These are phyloP conservation scores for Chiloscyllium plagiosum DNA, from an alignment of 2,113 vertebrate genomes.

Conservation along the genomic window DNA sequence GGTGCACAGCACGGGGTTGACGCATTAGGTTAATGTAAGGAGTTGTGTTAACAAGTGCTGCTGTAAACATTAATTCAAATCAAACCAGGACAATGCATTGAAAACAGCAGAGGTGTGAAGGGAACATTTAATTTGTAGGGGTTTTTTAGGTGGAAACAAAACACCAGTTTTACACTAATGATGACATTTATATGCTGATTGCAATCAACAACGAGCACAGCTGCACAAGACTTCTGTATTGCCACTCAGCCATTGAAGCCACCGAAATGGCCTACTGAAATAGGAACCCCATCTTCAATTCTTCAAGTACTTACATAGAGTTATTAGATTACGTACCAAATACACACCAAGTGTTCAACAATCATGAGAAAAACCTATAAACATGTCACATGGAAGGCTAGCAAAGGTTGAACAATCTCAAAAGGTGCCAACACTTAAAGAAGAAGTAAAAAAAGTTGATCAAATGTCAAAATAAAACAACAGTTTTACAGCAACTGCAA, in stretches of 20 bases:
- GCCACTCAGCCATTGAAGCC: neutral
- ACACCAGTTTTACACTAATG: neutral
- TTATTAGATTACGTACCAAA: neutral
- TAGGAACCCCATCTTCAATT: neutral
- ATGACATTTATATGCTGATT: neutral
- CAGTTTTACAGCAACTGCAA: neutral
- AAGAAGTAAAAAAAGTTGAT: neutral
- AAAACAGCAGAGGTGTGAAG: neutral
- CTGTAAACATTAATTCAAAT: conserved; percentile 6
- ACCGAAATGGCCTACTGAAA: neutral
- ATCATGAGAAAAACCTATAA: neutral
- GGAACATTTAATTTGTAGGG: neutral
- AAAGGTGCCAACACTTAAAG: neutral
- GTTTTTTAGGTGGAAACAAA: neutral
- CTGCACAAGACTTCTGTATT: neutral
- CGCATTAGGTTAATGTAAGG: neutral
- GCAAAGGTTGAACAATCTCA: neutral
- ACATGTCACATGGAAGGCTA: neutral
- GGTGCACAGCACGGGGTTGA: neutral
- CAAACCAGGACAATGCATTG: neutral
- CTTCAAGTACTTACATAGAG: neutral
- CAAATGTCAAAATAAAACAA: neutral
- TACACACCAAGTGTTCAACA: neutral
- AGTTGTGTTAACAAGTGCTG: neutral
- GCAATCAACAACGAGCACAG: neutral